These are phyloP conservation scores for Nanger granti DNA, from an alignment of 2,113 vertebrate genomes.

Conservation along the genomic window DNA sequence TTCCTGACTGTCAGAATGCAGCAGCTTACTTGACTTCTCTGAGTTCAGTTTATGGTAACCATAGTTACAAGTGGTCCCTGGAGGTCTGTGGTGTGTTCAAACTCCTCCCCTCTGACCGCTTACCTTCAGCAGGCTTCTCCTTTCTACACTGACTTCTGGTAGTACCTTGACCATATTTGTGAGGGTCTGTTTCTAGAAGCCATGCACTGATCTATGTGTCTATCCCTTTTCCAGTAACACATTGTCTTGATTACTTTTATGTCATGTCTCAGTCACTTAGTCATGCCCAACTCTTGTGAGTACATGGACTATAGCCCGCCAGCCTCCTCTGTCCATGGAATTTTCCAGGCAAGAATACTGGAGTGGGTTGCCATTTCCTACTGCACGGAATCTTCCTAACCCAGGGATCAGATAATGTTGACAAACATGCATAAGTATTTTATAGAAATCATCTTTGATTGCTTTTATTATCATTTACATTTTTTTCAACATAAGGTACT, in stretches of 20 bases:
- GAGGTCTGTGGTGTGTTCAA: background rate
- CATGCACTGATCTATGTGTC: too few species aligned
- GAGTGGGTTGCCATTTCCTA: background rate
- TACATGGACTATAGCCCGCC: background rate
- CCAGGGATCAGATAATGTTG: background rate
- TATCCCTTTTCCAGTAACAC: background rate
- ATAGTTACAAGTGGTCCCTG: background rate
- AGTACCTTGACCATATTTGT: background rate
- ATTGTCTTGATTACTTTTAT: background rate
- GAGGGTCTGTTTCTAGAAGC: background rate
- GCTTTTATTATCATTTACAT: background rate
- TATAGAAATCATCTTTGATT: background rate
- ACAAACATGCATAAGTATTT: background rate
- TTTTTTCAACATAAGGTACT: background rate
- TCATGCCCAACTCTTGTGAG: background rate
- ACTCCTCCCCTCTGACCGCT: background rate
- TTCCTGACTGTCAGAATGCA: background rate
- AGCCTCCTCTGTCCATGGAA: background rate
- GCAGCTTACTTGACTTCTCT: background rate
- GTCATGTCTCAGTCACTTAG: background rate
- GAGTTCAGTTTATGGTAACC: background rate
- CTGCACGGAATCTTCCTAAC: background rate
- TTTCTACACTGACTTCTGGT: background rate
- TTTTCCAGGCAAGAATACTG: background rate
- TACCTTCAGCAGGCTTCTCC: background rate